Conservation (phyloP, 2,888 invertebrate species). For the Sisyra nigra region DNA sequence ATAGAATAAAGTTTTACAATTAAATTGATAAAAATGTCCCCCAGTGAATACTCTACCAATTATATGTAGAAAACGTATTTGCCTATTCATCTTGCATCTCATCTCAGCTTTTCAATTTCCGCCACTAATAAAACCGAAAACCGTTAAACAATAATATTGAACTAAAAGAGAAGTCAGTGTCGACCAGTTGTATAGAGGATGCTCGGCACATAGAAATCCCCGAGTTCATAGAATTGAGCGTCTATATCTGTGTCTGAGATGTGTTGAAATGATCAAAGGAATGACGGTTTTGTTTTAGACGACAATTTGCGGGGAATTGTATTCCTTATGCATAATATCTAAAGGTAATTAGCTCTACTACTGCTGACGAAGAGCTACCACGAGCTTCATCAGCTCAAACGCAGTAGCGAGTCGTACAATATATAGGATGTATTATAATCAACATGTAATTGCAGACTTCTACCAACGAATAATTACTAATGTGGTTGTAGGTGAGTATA, state of each 20-base stretch:
- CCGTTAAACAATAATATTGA: background rate
- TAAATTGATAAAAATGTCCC: no score
- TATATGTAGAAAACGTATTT: no score
- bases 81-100: background rate
- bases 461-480: no score
- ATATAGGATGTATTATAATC: no score
- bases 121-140: constrained; percentile 1
- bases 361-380: background rate
- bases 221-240: background rate
- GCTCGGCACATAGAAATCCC: background rate
- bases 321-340: constrained; percentile 8
- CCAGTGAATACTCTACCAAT: no score
- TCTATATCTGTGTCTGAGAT: constrained; percentile 1
- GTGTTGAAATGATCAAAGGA: constrained; percentile 7
- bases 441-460: no score
- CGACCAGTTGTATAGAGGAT: background rate
- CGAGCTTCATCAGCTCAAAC: background rate
- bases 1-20: no score
- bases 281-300: constrained; percentile 5
- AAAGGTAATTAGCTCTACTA: constrained; percentile 6
- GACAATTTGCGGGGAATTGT: constrained; percentile 7
- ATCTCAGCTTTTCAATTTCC: background rate
- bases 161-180: background rate
- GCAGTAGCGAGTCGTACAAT: no score
- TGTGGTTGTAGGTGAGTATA: no score